These are phyloP conservation scores for Prionailurus bengalensis DNA, from an alignment of 2,113 vertebrate genomes.

Conservation along the genomic window DNA sequence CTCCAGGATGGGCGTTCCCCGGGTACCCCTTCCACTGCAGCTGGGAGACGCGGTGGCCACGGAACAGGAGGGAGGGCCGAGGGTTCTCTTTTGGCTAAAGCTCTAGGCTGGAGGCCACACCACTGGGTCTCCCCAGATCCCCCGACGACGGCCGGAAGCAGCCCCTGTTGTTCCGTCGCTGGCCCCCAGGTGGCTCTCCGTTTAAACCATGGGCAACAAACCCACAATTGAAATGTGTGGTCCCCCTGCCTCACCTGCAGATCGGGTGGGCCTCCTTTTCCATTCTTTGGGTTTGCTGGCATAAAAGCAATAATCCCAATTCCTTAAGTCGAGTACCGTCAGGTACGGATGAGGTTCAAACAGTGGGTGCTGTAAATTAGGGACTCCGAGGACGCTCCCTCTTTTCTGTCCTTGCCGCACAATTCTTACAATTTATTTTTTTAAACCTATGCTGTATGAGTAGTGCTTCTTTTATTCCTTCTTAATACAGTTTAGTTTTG, in stretches of 20 bases:
- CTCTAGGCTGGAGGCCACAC: neutral
- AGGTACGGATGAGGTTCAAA: neutral
- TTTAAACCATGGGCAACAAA: neutral
- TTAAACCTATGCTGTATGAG: neutral
- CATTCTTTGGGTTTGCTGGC: neutral
- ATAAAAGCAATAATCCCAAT: neutral
- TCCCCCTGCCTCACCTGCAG: neutral
- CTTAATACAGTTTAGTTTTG: neutral
- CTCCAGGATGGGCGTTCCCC: neutral
- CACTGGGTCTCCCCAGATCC: neutral
- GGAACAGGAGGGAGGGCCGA: neutral
- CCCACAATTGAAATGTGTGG: no score
- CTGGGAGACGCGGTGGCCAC: neutral
- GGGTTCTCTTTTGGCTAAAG: neutral
- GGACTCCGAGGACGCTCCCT: neutral
- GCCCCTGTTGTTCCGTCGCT: neutral
- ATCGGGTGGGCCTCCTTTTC: neutral
- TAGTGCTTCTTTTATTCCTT: neutral
- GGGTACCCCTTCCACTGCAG: neutral
- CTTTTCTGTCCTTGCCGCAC: neutral
- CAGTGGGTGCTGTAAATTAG: neutral
- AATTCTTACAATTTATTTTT: neutral
- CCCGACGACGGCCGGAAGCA: neutral
- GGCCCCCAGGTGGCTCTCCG: conserved; percentile 1
- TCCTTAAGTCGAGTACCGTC: neutral